phyloP scores from a whole-genome alignment of 2,888 invertebrate genomes.

The Loripinus fragilis region DNA sequence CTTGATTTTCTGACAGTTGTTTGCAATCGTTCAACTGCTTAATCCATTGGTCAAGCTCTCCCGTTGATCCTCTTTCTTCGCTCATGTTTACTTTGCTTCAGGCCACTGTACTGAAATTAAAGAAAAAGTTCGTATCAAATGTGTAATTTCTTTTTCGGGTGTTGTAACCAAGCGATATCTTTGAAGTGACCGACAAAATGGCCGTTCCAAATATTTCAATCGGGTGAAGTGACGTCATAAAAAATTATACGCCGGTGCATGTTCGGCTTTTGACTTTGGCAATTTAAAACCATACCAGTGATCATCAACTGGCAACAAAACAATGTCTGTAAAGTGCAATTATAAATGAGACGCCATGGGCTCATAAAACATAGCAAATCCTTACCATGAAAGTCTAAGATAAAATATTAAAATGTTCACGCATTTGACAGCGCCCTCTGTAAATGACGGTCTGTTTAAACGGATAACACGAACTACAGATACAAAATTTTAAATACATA shows the following conservation, averaged over 20 bases:
- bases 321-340: too few relatives aligned
- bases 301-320: too few relatives aligned
- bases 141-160: neutral
- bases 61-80: constrained; percentile 85
- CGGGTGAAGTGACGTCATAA: constrained; percentile 64
- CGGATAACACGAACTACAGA: too few relatives aligned
- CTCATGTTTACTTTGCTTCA: constrained; percentile 37
- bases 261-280: neutral
- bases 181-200: constrained; percentile 64
- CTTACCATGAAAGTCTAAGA: too few relatives aligned
- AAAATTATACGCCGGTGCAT: constrained; percentile 47
- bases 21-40: constrained; percentile 99
- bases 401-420: too few relatives aligned
- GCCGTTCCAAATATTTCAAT: constrained; percentile 55
- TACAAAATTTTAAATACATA: too few relatives aligned
- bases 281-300: too few relatives aligned
- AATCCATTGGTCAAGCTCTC: constrained; percentile 99
- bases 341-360: too few relatives aligned
- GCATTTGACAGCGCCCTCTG: too few relatives aligned
- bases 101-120: constrained; percentile 48
- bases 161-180: constrained; percentile 7
- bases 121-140: neutral
- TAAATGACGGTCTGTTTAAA: too few relatives aligned
- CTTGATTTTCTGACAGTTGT: constrained; percentile 99
- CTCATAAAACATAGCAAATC: too few relatives aligned